Base-by-base conservation (phyloP, 2,888 invertebrate genomes). In the Pandemis heparana region DNA sequence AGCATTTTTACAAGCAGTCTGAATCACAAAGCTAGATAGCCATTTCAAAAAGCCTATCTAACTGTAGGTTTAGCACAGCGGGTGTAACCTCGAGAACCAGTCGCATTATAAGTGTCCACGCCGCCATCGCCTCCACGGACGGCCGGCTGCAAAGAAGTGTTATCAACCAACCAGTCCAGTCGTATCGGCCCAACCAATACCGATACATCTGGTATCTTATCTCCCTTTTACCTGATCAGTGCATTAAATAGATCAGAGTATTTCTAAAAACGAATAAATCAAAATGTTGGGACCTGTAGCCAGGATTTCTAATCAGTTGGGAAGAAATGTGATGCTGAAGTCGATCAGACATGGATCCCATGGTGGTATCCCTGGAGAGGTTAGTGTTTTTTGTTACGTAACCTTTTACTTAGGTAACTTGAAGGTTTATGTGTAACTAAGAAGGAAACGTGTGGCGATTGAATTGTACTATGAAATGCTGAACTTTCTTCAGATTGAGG, bases 261-360 rank as follows among this genome's bases (percentile, higher is more conserved):
- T 12, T 67, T n/a, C 18, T 60, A 60, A 73, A 74, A 71, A 60
- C 70, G 69, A 76, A 72, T 71, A 79, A 82, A 62, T 76, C 62
- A 91, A 90, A 86, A 94, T 94, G 94, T 81, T 93, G 77, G 92
- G 91, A 63, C 87, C 92, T 23, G 74, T 94, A 56, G 89, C 90
- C 7, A 92, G 90, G 76, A 88, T 91, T 84, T 89, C 89, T 0
- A 87, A 86, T 76, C 84, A 89, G 65, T 76, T 85, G 23, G 89
- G 90, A 1, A 89, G 88, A 70, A 91, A 87, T 88, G 89, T 91
- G 71, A 87, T 93, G 89, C 87, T 76, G 76, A 90, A 76, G 59
- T 83, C 86, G 63, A 77, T 92, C 5, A 90, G 94, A 76, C 90
- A 92, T 72, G 92, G 92, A 5, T 92, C 91, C 3, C 83, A 89